Evolutionary conservation across 2,888 invertebrate genomes (phyloP), one percentile per base, ranked within the genome.

Genomic region (Microchrysa polita): DNA sequence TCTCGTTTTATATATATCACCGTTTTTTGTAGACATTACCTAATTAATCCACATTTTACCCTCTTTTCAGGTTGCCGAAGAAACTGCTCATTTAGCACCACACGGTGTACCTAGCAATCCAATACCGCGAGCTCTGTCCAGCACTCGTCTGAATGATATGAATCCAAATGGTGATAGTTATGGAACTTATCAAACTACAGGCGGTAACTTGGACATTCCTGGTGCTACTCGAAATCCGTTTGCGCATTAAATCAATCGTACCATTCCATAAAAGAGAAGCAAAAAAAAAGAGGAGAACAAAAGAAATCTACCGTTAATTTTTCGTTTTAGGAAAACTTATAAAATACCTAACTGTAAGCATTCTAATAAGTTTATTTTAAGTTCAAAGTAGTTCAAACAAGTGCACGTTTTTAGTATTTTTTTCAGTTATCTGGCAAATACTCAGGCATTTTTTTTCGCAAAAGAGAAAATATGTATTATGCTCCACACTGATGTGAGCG

Each of bases 71-170:
- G 86, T 86, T 73, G 86, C 86, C 53, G 86, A 86, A 76, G 95
- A 93, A 82, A 93, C 93, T 44, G 90, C 91, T 1, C 95, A 95
- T 86, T 87, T 96, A 81, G 96, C 96, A 73, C 96, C 96, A n/a
- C 96, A 96, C 82, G 96, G 96, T 65, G 96, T 96, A 67, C 96
- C 96, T 61, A 93, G 94, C 82, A 95, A 94, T 87, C 95, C 96
- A 20, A 91, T 95, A 81, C 95, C 95, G 0, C 89, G 95, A 77
- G 95, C 94, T 67, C 87, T 95, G 23, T 94, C 94, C 78, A 94
- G 93, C 81, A 90, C 90, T 77, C 90, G 94, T 75, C 88, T 95
- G 48, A 91, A 93, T 77, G 95, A 95, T 83, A 86, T 93, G 79
- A 87, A 91, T 76, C 90, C 90, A 78, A 90, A 91, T 73, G 81